Base-by-base conservation (phyloP, 1,140 invertebrate species). In the Nasonia longicornis region DNA sequence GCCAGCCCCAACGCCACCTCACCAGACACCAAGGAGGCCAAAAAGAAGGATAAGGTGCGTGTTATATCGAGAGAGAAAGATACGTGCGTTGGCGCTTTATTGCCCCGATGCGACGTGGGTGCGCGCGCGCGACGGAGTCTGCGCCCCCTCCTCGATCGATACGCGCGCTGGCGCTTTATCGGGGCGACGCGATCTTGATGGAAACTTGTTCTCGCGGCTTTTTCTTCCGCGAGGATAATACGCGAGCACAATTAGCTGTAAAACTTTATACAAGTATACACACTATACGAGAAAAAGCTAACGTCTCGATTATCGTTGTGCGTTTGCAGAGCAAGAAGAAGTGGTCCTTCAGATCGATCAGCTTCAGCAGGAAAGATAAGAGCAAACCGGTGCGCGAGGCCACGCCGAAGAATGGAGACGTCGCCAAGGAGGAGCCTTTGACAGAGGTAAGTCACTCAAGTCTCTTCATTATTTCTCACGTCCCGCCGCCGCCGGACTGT, bases 301-400 rank as follows among this genome's bases (percentile, higher is more conserved):
- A 72, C 72, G 31, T 29, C 58, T 71, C 70, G 63, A 31, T 78
- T 86, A 80, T 82, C 83, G 83, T 85, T 71, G 22, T 58, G 31
- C 16, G 26, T 87, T 91, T 87, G 31, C 88, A 93, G 93, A 88
- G 92, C 79, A 96, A 96, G 92, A 96, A 96, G 92, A 96, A 96
- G 91, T 96, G 95, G 95, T 96, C 95, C 83, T 95, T 96, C 91
- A 93, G 95, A 87, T 95, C 93, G 85, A 95, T 96, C 90, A 96
- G 95, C 86, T 96, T 96, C 89, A 94, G 94, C 87, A 95, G 94
- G 89, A 96, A 96, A 89, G 95, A 96, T 86, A 96, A 96, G 91
- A 94, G 93, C 83, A 96, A 96, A 89, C 95, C 95, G 81, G 92
- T 92, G 84, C 88, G 88, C 67, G 89, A 91, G 45, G 87, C 90